phyloP scores from a whole-genome alignment of 2,797 vertebrate genomes.

The Oreortyx pictus region DNA sequence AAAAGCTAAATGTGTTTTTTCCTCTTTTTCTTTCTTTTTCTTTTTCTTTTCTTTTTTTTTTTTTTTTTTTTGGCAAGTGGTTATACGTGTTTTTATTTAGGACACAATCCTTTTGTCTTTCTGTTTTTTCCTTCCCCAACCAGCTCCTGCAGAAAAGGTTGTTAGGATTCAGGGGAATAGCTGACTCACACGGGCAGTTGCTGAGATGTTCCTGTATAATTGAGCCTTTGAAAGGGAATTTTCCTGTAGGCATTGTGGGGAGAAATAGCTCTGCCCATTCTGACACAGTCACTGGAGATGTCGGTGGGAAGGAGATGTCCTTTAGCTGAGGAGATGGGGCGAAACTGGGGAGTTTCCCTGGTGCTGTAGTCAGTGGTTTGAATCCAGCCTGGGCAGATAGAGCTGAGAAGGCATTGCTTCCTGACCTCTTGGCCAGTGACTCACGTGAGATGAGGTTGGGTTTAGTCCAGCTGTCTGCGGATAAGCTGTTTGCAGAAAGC shows the following conservation, averaged over 20 bases:
- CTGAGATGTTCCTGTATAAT: neutral
- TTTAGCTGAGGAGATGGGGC: neutral
- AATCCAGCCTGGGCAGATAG: neutral
- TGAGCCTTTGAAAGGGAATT: neutral
- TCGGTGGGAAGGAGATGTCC: neutral
- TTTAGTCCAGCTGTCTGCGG: constrained; percentile 47
- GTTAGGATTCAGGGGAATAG: neutral
- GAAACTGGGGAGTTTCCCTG: neutral
- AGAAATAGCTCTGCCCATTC: neutral
- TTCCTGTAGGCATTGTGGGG: constrained; percentile 27
- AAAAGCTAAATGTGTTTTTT: constrained; percentile 2
- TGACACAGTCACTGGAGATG: neutral
- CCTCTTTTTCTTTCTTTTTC: neutral
- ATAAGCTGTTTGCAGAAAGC: constrained; percentile 27
- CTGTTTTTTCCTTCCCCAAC: neutral
- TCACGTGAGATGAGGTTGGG: constrained; percentile 54
- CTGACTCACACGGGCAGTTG: constrained; percentile 15
- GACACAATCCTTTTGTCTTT: neutral
- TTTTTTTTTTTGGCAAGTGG: neutral
- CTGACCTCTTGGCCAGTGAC: constrained; percentile 41
- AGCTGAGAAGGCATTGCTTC: neutral
- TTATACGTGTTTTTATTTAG: constrained; percentile 22
- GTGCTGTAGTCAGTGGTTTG: neutral
- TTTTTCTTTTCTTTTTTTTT: neutral
- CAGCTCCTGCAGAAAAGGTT: neutral